Evolutionary conservation across 1,140 invertebrate species (phyloP).

Genomic region (Drosophila parabipectinata): DNA sequence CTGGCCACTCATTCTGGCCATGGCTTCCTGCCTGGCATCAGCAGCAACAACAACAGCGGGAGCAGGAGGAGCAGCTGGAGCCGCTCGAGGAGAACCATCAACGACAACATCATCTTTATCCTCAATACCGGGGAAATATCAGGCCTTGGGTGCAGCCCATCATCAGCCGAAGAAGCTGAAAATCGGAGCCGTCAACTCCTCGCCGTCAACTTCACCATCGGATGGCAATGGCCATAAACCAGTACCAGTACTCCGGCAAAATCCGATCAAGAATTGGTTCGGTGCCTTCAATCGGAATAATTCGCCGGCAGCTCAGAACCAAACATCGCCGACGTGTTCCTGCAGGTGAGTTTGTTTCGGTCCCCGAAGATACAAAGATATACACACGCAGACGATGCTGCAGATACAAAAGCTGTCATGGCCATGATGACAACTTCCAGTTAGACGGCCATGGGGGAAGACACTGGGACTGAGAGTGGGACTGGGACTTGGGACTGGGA

Average conservation of each 20-base stretch:
- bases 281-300: constrained; percentile 81
- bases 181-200: constrained; percentile 42
- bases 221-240: constrained; percentile 60
- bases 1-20: constrained; percentile 71
- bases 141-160: constrained; percentile 65
- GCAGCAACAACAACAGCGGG: constrained; percentile 11
- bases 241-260: constrained; percentile 78
- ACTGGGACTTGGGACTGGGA: too few relatives aligned
- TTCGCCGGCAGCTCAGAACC: constrained; percentile 73
- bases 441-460: constrained; percentile 40
- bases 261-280: constrained; percentile 84
- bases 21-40: constrained; percentile 72
- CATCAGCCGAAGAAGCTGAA: constrained; percentile 72
- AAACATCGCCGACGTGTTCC: constrained; percentile 74
- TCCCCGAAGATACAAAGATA: constrained; percentile 7
- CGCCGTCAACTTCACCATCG: constrained; percentile 18
- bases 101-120: constrained; percentile 40
- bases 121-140: constrained; percentile 81
- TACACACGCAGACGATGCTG: constrained; percentile 4
- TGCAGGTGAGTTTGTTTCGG: constrained; percentile 67
- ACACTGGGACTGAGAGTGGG: not conserved
- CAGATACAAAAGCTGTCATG: constrained; percentile 58
- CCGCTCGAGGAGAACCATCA: constrained; percentile 11
- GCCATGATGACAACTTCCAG: constrained; percentile 68
- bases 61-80: constrained; percentile 3